These are phyloP conservation scores for Nowickia ferox DNA, from an alignment of 2,888 invertebrate genomes.

Conservation along the genomic window DNA sequence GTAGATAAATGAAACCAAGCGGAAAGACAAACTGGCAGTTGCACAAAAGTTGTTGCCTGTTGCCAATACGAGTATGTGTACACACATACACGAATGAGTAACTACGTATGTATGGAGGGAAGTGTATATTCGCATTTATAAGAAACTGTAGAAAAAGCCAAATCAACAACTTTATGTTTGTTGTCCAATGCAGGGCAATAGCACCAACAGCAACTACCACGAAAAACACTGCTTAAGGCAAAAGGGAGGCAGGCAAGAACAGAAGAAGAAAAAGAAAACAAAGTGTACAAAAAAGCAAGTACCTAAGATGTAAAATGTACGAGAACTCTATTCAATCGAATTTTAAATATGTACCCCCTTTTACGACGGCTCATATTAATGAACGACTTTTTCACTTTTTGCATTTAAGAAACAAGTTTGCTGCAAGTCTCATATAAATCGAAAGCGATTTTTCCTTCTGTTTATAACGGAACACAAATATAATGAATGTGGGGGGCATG, in stretches of 20 bases:
- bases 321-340: not conserved
- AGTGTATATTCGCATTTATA: not conserved
- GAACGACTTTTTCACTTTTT: not conserved
- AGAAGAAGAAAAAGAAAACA: not conserved
- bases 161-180: conserved; percentile 25
- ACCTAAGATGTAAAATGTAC: not conserved
- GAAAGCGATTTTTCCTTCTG: too few species aligned
- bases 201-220: conserved; percentile 7
- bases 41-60: conserved; percentile 9
- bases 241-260: not conserved
- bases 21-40: conserved; percentile 38
- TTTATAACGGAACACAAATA: too few species aligned
- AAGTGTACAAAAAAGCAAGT: not conserved
- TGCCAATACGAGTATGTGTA: not conserved
- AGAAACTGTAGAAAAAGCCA: not conserved
- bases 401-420: not conserved
- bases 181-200: conserved; percentile 43
- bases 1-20: conserved; percentile 2
- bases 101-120: too few species aligned
- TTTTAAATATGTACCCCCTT: not conserved
- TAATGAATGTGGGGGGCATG: too few species aligned
- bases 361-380: not conserved
- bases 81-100: not conserved
- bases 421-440: too few species aligned
- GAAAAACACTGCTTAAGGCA: not conserved